phyloP scores from a whole-genome alignment of 2,888 invertebrate genomes.

The Minunthozetes semirufus region DNA sequence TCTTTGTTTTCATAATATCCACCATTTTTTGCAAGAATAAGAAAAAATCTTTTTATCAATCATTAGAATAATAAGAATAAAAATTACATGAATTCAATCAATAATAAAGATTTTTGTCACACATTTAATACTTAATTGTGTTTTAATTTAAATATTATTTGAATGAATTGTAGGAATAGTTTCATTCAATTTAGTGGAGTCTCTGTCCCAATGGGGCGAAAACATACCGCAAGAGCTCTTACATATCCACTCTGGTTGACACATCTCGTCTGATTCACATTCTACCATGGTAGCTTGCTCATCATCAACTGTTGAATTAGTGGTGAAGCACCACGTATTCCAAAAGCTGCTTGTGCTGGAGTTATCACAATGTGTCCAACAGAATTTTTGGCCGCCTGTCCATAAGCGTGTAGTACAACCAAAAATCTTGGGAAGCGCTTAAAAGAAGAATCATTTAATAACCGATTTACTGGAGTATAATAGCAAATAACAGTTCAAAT shows the following conservation, averaged over 20 bases:
- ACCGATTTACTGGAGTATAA: no score
- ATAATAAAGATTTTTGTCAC: no score
- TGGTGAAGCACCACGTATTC: constrained; percentile 8
- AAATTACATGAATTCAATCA: no score
- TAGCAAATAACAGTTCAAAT: no score
- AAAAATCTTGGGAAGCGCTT: not conserved
- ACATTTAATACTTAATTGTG: no score
- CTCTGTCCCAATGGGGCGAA: constrained; percentile 9
- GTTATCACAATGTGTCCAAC: not conserved
- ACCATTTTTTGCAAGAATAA: no score
- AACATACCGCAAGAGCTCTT: constrained; percentile 12
- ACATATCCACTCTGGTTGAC: not conserved
- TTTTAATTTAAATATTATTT: no score
- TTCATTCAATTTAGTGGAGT: no score
- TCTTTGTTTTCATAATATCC: no score
- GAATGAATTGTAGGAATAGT: no score
- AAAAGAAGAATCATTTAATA: not conserved
- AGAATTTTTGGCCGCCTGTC: not conserved
- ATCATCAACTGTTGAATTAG: not conserved
- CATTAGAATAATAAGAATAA: no score
- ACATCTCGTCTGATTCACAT: not conserved
- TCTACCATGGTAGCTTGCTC: not conserved
- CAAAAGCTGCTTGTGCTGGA: constrained; percentile 1
- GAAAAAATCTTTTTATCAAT: no score
- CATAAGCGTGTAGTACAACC: not conserved